Evolutionary conservation across 2,797 vertebrate genomes (phyloP), one percentile per base, ranked within the genome.

Genomic region (Sternotherus odoratus): DNA sequence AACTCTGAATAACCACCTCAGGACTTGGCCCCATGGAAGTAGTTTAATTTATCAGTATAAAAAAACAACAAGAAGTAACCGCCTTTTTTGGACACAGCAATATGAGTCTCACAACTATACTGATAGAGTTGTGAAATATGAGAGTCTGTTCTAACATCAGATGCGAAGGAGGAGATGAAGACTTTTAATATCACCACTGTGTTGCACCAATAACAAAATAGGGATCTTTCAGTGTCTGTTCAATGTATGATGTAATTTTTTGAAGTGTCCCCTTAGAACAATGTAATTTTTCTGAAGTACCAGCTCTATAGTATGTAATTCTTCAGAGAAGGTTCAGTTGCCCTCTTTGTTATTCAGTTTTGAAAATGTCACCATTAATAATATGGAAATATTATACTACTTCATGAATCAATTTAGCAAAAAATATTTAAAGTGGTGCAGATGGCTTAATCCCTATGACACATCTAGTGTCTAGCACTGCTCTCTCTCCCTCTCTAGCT

Each of bases 311-410:
- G 75, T 83, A 88, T 77, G 39, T 69, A 86, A 60, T 80, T 95
- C 93, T 97, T 95, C 92, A 91, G 85, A 95, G 49, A 93, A 88
- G 88, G 69, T 93, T 97, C 91, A 93, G 96, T 49, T 94, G 94
- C 57, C 77, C 82, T 95, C 92, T 96, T 85, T 80, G 75, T 87
- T 94, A 92, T 82, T 95, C 74, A 12, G 1, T 93, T 97, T 95
- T 96, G 85, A 96, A 97, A 97, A 97, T 88, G 89, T 17, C 90
- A 94, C 54, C 85, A 83, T 51, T 96, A 96, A 96, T 97, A 95
- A 95, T 66, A 79, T 51, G 77, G 77, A 97, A 96, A 89, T 92
- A 96, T 72, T 91, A 79, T 79, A 93, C 51, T 36, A 96, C 66
- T 95, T 92, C 83, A 94, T 49, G 36, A 95, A 96, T 79, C 89